Percentiles rank a stretch among this genome's conserved stretches.
Conservation (phyloP, 2,797 vertebrate genomes). For the Hephaestus fuliginosus region DNA sequence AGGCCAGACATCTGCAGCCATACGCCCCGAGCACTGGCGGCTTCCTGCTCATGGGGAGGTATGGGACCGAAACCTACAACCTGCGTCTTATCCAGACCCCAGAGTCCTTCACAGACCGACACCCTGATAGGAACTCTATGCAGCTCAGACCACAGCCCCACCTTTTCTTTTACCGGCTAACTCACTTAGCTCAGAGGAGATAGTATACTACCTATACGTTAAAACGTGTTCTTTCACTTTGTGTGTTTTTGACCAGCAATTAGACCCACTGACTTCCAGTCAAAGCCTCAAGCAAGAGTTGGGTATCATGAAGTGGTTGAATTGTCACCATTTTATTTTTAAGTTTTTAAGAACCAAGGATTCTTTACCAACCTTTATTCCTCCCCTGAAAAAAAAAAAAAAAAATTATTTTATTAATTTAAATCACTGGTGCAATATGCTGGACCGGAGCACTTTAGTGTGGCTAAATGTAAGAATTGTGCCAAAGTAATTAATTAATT, state of each 20-base stretch:
- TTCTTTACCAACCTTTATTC: not conserved
- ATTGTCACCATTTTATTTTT: not conserved
- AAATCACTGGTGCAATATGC: constrained; percentile 33
- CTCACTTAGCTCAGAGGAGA: constrained; percentile 27
- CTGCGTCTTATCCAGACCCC: not conserved
- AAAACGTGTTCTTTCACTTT: constrained; percentile 33
- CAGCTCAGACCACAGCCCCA: constrained; percentile 14
- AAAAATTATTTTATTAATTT: not conserved
- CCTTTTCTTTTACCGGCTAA: constrained; percentile 3
- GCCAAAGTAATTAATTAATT: not conserved
- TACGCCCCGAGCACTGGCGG: not conserved
- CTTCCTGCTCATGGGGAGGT: constrained; percentile 7
- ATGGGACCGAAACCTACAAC: constrained; percentile 12
- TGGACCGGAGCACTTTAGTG: constrained; percentile 21
- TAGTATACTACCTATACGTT: constrained; percentile 45
- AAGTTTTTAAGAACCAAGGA: not conserved
- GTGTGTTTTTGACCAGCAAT: constrained; percentile 27
- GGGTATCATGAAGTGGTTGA: constrained; percentile 26
- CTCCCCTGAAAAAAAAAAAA: not conserved
- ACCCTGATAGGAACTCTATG: constrained; percentile 47
- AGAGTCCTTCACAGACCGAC: not conserved
- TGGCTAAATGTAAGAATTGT: not conserved
- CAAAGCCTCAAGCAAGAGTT: constrained; percentile 13
- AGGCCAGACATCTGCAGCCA: constrained; percentile 12
- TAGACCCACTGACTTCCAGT: constrained; percentile 3